Percentiles rank a stretch among this genome's conserved stretches.
phyloP scores from a whole-genome alignment of 2,888 invertebrate species.

The Cepaea hortensis region DNA sequence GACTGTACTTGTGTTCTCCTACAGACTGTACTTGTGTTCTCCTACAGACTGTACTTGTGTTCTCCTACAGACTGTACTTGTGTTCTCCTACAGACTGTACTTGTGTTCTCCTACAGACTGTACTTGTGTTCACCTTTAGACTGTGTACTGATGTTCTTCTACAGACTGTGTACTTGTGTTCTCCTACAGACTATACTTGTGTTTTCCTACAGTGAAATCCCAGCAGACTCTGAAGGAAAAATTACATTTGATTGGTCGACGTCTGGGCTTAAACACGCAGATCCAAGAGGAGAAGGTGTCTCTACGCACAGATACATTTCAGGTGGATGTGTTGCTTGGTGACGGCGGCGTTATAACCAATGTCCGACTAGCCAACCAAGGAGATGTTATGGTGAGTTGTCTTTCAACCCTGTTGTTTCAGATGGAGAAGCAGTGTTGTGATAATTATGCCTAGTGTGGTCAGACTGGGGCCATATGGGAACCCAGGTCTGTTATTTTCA shows the following conservation, averaged over 20 bases:
- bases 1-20: too few relatives aligned
- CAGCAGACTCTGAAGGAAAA: constrained; percentile 93
- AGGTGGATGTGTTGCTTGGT: constrained; percentile 92
- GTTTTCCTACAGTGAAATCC: constrained; percentile 82
- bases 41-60: too few relatives aligned
- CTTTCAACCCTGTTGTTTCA: neutral
- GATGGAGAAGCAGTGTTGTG: neutral
- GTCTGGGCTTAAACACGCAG: constrained; percentile 81
- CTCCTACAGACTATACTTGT: too few relatives aligned
- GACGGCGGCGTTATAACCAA: constrained; percentile 89
- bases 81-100: too few relatives aligned
- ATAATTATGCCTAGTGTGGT: neutral
- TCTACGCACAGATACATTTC: constrained; percentile 87
- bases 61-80: too few relatives aligned
- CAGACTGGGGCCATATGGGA: neutral
- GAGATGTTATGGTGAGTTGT: constrained; percentile 66
- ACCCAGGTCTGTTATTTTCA: neutral
- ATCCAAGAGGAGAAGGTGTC: constrained; percentile 45
- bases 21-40: too few relatives aligned
- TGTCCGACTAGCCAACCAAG: constrained; percentile 90
- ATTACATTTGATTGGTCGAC: constrained; percentile 91
- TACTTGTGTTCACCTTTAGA: too few relatives aligned
- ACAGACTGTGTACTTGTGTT: too few relatives aligned
- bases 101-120: too few relatives aligned
- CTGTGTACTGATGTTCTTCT: too few relatives aligned